Conservation (phyloP, 2,113 vertebrate genomes). For the Aythya baeri region DNA sequence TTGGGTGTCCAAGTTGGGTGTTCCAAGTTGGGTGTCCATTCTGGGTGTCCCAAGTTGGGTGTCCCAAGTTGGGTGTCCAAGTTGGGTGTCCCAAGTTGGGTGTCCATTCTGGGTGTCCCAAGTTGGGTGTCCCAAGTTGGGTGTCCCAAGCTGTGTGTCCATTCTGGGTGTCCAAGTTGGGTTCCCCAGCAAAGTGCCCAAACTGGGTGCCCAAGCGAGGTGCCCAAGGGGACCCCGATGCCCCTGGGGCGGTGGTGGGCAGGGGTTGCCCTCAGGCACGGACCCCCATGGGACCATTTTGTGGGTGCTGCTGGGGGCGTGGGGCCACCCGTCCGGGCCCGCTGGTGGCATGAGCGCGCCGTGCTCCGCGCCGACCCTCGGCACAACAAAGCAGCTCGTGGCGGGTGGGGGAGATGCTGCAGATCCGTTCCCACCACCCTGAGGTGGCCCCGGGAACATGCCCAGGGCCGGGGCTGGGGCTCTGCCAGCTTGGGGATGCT, state of each 20-base stretch:
- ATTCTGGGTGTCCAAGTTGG: background rate
- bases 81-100: background rate
- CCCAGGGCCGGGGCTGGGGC: background rate
- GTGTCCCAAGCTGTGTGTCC: no score
- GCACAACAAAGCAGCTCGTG: conserved; percentile 4
- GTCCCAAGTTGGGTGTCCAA: no score
- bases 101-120: no score
- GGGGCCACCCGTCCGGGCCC: fast-evolving
- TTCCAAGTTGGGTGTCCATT: no score
- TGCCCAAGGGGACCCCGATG: background rate
- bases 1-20: background rate
- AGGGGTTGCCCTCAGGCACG: fast-evolving
- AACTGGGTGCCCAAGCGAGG: background rate
- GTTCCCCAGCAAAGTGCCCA: background rate
- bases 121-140: background rate
- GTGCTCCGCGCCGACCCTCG: background rate
- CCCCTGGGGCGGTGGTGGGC: fast-evolving
- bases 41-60: no score
- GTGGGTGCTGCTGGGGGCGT: fast-evolving
- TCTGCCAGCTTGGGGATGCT: background rate
- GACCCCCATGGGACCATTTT: fast-evolving
- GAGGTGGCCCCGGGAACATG: background rate
- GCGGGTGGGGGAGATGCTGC: background rate
- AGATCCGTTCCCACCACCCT: background rate
- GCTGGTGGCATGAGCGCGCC: background rate